Evolutionary conservation across 2,888 invertebrate genomes (phyloP), one percentile per base, ranked within the genome.

Genomic region (Vandiemenella viatica): DNA sequence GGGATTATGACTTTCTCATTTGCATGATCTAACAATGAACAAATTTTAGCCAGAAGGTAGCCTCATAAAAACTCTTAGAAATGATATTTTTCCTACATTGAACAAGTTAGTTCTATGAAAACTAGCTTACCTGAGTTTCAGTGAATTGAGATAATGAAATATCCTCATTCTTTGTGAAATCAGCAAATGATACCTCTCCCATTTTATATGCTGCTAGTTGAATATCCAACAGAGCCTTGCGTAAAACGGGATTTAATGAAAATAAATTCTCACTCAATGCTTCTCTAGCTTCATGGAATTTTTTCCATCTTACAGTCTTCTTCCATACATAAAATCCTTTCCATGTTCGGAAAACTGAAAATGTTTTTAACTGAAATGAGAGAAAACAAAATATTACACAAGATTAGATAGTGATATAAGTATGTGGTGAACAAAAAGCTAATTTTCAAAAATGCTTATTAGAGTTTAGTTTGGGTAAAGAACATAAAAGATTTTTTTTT

Each of bases 251-350:
- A 57, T 87, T 83, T 7, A 81, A 74, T 53, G 82, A 74, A 58
- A 89, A 88, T 1, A 88, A 69, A 61, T 80, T 78, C 37, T 80
- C 75, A 16, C 75, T 71, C 17, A 91, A 63, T 54, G 68, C 68
- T 49, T 68, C 69, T 52, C 76, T 71, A 1, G 80, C 75, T 17
- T 68, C 66, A 23, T 67, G 69, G 47, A 77, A 77, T 63, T 88
- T 90, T 50, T 75, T 74, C 60, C 74, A 79, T 37, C 77, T 67
- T 21, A 91, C 76, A 15, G 78, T 77, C 63, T 82, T 83, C 50
- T 76, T 72, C 89, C 89, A 89, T 0, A 82, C 76, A 59, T 78
- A 81, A 63, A 88, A 87, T 0, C 83, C 80, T 66, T 90, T 85
- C 83, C 84, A 84, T 52, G 75, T 70, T 13, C 80, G 74, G 60